These are phyloP conservation scores for Epsilonema sp. DNA, from an alignment of 2,888 invertebrate species.

Conservation along the genomic window DNA sequence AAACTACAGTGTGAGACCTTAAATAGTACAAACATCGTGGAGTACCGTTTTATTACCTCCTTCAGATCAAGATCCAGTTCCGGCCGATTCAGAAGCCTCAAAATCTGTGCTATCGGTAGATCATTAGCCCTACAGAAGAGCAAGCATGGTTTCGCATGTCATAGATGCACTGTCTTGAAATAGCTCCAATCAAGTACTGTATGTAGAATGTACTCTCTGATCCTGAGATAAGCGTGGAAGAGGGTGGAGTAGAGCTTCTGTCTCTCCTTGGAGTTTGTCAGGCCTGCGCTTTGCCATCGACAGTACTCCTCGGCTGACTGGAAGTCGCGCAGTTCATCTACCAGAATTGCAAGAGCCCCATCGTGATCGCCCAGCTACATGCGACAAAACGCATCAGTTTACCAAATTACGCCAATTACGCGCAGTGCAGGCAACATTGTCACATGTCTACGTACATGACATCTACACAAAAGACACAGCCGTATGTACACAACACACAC, in stretches of 20 bases:
- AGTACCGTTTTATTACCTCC: not conserved
- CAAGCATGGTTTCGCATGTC: too few relatives aligned
- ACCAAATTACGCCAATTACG: not conserved
- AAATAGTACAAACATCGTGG: not conserved
- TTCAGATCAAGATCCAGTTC: not conserved
- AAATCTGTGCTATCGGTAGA: not conserved
- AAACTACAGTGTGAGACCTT: too few relatives aligned
- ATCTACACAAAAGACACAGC: not conserved
- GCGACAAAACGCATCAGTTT: too few relatives aligned
- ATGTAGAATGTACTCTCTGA: too few relatives aligned
- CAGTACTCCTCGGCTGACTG: not conserved
- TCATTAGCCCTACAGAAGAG: not conserved
- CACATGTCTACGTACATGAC: not conserved
- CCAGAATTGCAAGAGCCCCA: not conserved
- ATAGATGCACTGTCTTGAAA: too few relatives aligned
- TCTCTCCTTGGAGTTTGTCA: not conserved
- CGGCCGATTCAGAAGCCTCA: not conserved
- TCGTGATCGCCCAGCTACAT: not conserved
- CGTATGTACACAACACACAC: too few relatives aligned
- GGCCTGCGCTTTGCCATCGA: not conserved
- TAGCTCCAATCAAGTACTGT: too few relatives aligned
- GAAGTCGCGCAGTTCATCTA: not conserved
- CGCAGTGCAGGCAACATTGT: not conserved
- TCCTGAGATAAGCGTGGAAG: not conserved
- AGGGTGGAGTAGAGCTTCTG: not conserved